A percentile compares a stretch with the other conserved stretches of the same genome.
These are phyloP conservation scores for Anthrax anthrax DNA, from an alignment of 2,888 invertebrate species.

Conservation along the genomic window DNA sequence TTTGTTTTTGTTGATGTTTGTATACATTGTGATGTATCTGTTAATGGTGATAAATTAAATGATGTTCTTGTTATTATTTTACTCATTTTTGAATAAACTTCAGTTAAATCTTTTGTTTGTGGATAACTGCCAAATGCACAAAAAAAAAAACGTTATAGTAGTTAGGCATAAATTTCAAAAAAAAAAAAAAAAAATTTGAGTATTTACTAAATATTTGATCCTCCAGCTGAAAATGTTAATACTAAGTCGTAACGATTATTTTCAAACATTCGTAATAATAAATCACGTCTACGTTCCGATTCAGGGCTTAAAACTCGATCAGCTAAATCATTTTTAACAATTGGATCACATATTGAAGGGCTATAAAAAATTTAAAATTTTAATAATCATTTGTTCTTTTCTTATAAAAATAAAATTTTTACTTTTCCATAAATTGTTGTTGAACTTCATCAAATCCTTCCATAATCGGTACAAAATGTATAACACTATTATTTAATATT, in stretches of 20 bases:
- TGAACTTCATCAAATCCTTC: slow-evolving; percentile 23
- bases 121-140: slow-evolving; percentile 18
- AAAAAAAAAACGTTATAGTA: neutral
- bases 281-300: slow-evolving; percentile 20
- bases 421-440: slow-evolving; percentile 24
- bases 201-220: slow-evolving; percentile 44
- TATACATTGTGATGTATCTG: too few relatives aligned
- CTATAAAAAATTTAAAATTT: slow-evolving; percentile 13
- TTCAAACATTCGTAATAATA: slow-evolving; percentile 49
- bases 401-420: neutral
- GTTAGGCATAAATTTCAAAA: neutral
- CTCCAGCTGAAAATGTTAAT: slow-evolving; percentile 60
- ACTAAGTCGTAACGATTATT: slow-evolving; percentile 55
- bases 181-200: neutral
- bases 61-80: slow-evolving; percentile 25
- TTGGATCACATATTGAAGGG: slow-evolving; percentile 28
- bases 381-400: too few relatives aligned
- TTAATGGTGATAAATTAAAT: slow-evolving; percentile 21
- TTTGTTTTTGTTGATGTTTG: slow-evolving; percentile 18
- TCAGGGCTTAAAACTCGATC: slow-evolving; percentile 41
- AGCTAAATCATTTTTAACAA: slow-evolving; percentile 44
- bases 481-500: slow-evolving; percentile 54
- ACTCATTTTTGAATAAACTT: slow-evolving; percentile 24
- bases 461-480: slow-evolving; percentile 61
- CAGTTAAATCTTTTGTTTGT: slow-evolving; percentile 14